phyloP scores from a whole-genome alignment of 23 tunicate species.

The Clavelina lepadiformis region DNA sequence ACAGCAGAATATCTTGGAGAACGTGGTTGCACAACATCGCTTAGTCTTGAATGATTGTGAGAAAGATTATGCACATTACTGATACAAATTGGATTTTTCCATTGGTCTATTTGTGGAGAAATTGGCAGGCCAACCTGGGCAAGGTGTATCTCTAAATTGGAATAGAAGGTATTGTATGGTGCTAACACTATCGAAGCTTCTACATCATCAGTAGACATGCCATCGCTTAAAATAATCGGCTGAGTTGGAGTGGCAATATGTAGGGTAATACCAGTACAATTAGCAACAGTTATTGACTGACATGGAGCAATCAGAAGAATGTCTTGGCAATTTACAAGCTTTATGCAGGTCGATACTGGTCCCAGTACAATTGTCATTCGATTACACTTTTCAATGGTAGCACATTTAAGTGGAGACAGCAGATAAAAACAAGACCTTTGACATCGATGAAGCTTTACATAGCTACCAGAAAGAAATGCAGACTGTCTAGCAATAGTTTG shows the following conservation, averaged over 20 bases:
- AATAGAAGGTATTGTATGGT: constrained; percentile 85
- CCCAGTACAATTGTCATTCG: constrained; percentile 63
- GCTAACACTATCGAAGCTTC: constrained; percentile 56
- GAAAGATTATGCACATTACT: constrained; percentile 9
- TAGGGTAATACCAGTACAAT: constrained; percentile 28
- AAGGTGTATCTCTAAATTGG: constrained; percentile 58
- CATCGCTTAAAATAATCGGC: constrained; percentile 53
- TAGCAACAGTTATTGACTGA: constrained; percentile 36
- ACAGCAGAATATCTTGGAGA: neutral
- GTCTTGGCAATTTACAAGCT: constrained; percentile 56
- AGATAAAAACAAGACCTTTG: constrained; percentile 59
- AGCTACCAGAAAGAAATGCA: constrained; percentile 22
- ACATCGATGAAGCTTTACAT: constrained; percentile 55
- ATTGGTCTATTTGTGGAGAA: constrained; percentile 81
- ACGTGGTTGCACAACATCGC: constrained; percentile 13
- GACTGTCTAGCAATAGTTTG: constrained; percentile 78
- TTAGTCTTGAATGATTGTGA: constrained; percentile 19
- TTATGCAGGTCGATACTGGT: constrained; percentile 63
- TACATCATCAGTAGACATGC: neutral
- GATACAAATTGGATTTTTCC: constrained; percentile 76
- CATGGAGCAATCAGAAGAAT: constrained; percentile 72
- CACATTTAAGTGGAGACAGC: constrained; percentile 64
- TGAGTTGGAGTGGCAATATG: constrained; percentile 66
- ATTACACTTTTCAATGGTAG: constrained; percentile 81
- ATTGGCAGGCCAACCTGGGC: constrained; percentile 57